A percentile compares a stretch with the other conserved stretches of the same genome.
Evolutionary conservation across 2,888 invertebrate genomes (phyloP).

Genomic region (Cecidostiba fungosa): DNA sequence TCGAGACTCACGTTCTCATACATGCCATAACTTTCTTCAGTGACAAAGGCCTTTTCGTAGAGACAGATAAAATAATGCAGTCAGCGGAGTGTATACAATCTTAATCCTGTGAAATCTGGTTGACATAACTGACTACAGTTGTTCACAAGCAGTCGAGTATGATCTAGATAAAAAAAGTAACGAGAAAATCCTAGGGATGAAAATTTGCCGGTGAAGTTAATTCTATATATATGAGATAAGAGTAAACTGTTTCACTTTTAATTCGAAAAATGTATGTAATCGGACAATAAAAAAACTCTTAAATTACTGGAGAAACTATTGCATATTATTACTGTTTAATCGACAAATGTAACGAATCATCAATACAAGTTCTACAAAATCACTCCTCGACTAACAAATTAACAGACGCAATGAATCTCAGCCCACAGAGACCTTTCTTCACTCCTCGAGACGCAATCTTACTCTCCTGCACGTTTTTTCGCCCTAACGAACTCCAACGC

Average conservation of each 20-base stretch:
- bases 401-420: neutral
- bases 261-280: too few relatives aligned
- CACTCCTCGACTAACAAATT: neutral
- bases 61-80: constrained; percentile 23
- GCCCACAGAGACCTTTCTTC: neutral
- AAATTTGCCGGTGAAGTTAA: neutral
- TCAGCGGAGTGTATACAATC: neutral
- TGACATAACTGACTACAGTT: neutral
- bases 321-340: too few relatives aligned
- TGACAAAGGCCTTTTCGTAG: neutral
- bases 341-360: too few relatives aligned
- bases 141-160: neutral
- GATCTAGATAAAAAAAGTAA: neutral
- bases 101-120: constrained; percentile 30
- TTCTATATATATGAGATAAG: neutral
- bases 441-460: neutral
- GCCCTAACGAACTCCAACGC: neutral
- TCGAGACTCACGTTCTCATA: too few relatives aligned
- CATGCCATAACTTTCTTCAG: too few relatives aligned
- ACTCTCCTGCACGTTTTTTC: neutral
- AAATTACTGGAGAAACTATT: too few relatives aligned
- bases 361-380: neutral
- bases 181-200: neutral
- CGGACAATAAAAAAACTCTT: too few relatives aligned
- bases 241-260: too few relatives aligned